Base-by-base conservation (phyloP, 2,888 invertebrate genomes). In the Andrena camellia region DNA sequence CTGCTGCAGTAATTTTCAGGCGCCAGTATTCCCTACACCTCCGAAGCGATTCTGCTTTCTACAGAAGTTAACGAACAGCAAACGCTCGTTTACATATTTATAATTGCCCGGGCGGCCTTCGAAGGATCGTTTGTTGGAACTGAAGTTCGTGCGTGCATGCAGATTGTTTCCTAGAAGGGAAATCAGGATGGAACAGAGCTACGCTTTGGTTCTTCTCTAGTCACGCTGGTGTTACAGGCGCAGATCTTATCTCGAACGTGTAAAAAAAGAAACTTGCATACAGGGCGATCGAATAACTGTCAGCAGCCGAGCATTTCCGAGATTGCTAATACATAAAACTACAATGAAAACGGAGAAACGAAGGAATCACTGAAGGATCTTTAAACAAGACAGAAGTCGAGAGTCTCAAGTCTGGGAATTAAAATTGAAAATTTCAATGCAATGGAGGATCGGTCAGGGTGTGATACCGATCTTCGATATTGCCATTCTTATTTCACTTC, bases 11-110 rank as follows among this genome's bases (percentile, higher is more conserved):
- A 50, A 66, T 20, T 23, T n/a, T 33, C 6, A 26, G 48, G 48
- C 31, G 33, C n/a, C 42, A 48, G 10, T 57, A 35, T 10, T 42
- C 31, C 57, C 54, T 31, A 3, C 23, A 5, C 1, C 13, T 20
- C 23, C 35, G 52, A n/a, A 8, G 13, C 20, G 35, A 63, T 8
- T 3, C 50, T 62, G n/a, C 78, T 79, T 79, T 79, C 69, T 79
- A 75, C 54, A 48, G 17, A 42, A 20, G 17, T 68, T 63, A 69
- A 75, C 26, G 20, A 62, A 48, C 63, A 29, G 63, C 13, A 64
- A 63, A 69, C n/a, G 6, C 54, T 74, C 31, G 23, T 78, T 57
- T 75, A 33, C 75, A 62, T 60, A 69, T 60, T 68, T 13, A 31
- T 17, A 31, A 50, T 50, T 60, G 70, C 48, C 20, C 17, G 48